Evolutionary conservation across 1,140 invertebrate species (phyloP).

Genomic region (Drosophila sturtevanti): DNA sequence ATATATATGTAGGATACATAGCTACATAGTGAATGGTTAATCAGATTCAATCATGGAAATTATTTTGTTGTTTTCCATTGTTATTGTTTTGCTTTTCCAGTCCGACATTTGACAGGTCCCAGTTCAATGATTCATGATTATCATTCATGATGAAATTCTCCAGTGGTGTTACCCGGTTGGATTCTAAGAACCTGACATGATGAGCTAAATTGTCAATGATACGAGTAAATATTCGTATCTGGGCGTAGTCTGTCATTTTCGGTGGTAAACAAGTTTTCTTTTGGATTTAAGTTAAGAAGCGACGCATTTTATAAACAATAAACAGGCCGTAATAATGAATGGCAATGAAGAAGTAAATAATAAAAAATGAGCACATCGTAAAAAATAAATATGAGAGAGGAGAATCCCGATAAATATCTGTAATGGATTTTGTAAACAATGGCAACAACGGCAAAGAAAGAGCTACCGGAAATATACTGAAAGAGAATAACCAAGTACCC

Average conservation of each 20-base stretch:
- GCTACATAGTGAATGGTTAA: background rate
- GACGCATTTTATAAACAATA: conserved; percentile 37
- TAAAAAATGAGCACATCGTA: conserved; percentile 2
- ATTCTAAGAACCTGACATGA: conserved; percentile 61
- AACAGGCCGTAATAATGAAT: conserved; percentile 24
- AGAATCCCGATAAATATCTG: conserved; percentile 33
- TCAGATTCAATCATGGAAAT: conserved; percentile 1
- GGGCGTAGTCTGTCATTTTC: background rate
- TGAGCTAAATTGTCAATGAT: conserved; percentile 54
- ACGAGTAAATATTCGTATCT: conserved; percentile 27
- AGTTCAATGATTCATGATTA: conserved; percentile 46
- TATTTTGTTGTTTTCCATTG: background rate
- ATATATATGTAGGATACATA: no score
- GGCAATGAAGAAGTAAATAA: conserved; percentile 25
- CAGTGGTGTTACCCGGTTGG: conserved; percentile 21
- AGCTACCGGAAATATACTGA: conserved; percentile 53
- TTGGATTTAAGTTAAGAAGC: conserved; percentile 25
- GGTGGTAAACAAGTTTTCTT: conserved; percentile 65
- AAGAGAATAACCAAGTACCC: conserved; percentile 19
- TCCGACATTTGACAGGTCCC: conserved; percentile 8
- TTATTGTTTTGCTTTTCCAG: background rate
- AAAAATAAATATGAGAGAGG: background rate
- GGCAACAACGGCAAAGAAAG: background rate
- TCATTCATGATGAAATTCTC: conserved; percentile 62
- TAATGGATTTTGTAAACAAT: conserved; percentile 39